phyloP scores from a whole-genome alignment of 2,797 vertebrate species.

The Eulemur mongoz region DNA sequence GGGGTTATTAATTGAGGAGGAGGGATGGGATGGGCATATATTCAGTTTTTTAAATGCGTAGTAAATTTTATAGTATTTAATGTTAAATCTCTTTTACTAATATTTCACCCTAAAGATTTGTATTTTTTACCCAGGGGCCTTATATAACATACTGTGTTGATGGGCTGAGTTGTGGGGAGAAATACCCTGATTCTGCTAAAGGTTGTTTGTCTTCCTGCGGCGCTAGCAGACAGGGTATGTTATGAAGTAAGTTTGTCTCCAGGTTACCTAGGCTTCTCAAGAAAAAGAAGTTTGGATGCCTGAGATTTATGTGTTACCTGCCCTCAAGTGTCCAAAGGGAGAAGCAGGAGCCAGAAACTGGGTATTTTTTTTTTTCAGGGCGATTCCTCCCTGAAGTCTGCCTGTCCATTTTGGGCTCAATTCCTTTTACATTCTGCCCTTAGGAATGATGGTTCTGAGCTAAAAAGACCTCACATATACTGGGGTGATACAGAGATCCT shows the following conservation, averaged over 20 bases:
- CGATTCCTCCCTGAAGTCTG: not conserved
- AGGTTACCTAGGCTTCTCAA: not conserved
- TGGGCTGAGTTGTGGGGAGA: not conserved
- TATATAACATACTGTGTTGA: not conserved
- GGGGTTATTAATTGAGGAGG: not conserved
- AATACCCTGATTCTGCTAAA: not conserved
- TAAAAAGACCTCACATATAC: not conserved
- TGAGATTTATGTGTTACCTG: not conserved
- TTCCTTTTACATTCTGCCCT: not conserved
- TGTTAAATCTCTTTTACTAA: not conserved
- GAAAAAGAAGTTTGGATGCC: not conserved
- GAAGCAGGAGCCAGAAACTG: not conserved
- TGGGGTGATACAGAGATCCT: not conserved
- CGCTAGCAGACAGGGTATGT: not conserved
- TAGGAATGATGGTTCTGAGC: not conserved
- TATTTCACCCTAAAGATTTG: not conserved
- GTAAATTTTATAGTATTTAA: not conserved
- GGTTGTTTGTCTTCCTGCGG: not conserved
- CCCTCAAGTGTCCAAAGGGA: not conserved
- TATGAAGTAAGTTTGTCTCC: not conserved
- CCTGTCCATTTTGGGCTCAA: not conserved
- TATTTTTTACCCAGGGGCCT: not conserved
- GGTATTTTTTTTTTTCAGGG: not conserved
- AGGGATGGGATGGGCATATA: not conserved
- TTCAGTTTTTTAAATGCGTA: conserved; percentile 29